Evolutionary conservation across 2,888 invertebrate genomes (phyloP).

Genomic region (Cephus runcator): DNA sequence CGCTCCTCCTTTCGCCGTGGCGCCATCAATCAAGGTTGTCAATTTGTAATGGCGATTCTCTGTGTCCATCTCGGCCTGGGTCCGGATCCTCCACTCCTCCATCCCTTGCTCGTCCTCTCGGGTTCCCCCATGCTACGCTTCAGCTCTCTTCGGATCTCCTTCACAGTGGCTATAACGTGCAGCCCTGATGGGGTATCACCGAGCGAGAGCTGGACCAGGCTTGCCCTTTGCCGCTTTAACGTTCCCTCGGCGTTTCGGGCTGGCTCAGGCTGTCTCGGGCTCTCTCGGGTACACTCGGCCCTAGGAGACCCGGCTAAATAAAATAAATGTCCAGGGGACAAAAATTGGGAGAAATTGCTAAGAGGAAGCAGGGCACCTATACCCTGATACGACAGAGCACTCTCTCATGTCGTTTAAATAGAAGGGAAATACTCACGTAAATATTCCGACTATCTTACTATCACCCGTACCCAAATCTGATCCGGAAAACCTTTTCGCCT

Average conservation of each 20-base stretch:
- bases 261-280: slow-evolving; percentile 3
- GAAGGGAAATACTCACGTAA: background rate
- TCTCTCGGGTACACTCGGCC: slow-evolving; percentile 9
- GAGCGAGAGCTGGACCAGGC: slow-evolving; percentile 30
- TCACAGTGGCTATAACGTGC: slow-evolving; percentile 14
- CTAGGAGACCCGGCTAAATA: slow-evolving; percentile 53
- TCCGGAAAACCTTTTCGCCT: background rate
- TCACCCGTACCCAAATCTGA: background rate
- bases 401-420: background rate
- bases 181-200: slow-evolving; percentile 42
- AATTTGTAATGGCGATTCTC: slow-evolving; percentile 69
- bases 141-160: background rate
- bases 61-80: slow-evolving; percentile 61
- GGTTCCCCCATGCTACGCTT: background rate
- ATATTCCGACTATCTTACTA: background rate
- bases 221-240: background rate
- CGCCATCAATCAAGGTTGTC: slow-evolving; percentile 70
- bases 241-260: background rate
- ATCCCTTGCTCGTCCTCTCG: slow-evolving; percentile 3
- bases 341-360: slow-evolving; percentile 61
- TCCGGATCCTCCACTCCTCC: slow-evolving; percentile 41
- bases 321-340: slow-evolving; percentile 62
- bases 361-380: slow-evolving; percentile 16
- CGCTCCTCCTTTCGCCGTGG: slow-evolving; percentile 37
- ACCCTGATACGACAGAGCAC: background rate